These are phyloP conservation scores for Dinothrombium tinctorium DNA, from an alignment of 1,140 invertebrate species.

Conservation along the genomic window DNA sequence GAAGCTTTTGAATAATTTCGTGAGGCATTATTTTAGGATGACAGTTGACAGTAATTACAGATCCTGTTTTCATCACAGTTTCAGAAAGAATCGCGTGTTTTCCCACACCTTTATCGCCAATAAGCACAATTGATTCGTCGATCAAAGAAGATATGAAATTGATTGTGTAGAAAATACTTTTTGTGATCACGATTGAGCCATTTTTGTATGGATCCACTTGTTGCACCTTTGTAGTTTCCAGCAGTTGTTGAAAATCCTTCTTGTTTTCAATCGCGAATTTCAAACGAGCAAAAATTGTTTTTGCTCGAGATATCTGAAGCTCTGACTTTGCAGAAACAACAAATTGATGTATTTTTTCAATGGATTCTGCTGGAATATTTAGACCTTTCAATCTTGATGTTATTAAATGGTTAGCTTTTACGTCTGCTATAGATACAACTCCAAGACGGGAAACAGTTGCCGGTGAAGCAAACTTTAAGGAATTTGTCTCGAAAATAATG, in stretches of 20 bases:
- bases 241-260: too few relatives aligned
- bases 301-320: not conserved
- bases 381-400: not conserved
- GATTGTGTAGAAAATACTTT: not conserved
- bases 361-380: not conserved
- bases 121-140: not conserved
- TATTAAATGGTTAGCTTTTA: not conserved
- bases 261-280: not conserved
- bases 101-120: not conserved
- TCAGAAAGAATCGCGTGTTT: not conserved
- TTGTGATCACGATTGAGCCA: not conserved
- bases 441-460: constrained; percentile 93
- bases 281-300: not conserved
- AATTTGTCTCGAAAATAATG: constrained; percentile 92
- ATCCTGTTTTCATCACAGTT: constrained; percentile 11
- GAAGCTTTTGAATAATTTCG: constrained; percentile 44
- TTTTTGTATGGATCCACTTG: not conserved
- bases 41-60: constrained; percentile 47
- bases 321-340: too few relatives aligned
- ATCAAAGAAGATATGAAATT: not conserved
- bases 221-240: not conserved
- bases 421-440: constrained; percentile 34
- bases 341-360: not conserved
- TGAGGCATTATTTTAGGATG: constrained; percentile 43
- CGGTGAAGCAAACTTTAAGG: constrained; percentile 75